A percentile compares a stretch with the other conserved stretches of the same genome.
Evolutionary conservation across 2,888 invertebrate genomes (phyloP).

Genomic region (Tetrapedia diversipes): DNA sequence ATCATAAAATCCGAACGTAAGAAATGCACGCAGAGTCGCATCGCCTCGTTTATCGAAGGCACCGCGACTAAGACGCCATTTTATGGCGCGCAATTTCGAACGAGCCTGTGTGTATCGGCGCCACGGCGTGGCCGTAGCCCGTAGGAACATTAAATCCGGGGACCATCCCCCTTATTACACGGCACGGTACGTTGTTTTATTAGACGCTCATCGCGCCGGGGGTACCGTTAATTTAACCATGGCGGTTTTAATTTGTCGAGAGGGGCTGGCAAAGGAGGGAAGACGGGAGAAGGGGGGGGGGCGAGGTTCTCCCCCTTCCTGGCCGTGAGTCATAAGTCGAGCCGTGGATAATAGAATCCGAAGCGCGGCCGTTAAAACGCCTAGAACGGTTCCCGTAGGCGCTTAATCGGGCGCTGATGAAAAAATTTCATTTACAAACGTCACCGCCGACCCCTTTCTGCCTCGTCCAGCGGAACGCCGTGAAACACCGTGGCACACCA

Average conservation of each 20-base stretch:
- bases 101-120: conserved; percentile 54
- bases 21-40: not conserved
- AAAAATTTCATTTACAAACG: conserved; percentile 55
- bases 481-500: conserved; percentile 15
- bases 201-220: conserved; percentile 66
- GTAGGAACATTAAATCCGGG: conserved; percentile 63
- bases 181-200: conserved; percentile 66
- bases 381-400: conserved; percentile 44
- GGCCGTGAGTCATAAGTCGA: conserved; percentile 67
- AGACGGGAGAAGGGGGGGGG: too few relatives aligned
- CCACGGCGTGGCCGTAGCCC: conserved; percentile 50
- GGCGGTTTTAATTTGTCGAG: conserved; percentile 73
- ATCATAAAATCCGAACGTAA: not conserved
- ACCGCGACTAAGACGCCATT: conserved; percentile 26
- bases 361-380: conserved; percentile 65
- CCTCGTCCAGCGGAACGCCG: not conserved
- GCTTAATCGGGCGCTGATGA: conserved; percentile 49
- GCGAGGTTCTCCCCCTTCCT: conserved; percentile 11
- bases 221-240: conserved; percentile 73
- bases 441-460: conserved; percentile 28
- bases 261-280: too few relatives aligned
- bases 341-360: conserved; percentile 67
- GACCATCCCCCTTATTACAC: conserved; percentile 67
- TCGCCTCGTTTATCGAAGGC: conserved; percentile 36
- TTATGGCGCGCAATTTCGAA: conserved; percentile 58